phyloP scores from a whole-genome alignment of 1,140 invertebrate species.

The Oscheius sp. region DNA sequence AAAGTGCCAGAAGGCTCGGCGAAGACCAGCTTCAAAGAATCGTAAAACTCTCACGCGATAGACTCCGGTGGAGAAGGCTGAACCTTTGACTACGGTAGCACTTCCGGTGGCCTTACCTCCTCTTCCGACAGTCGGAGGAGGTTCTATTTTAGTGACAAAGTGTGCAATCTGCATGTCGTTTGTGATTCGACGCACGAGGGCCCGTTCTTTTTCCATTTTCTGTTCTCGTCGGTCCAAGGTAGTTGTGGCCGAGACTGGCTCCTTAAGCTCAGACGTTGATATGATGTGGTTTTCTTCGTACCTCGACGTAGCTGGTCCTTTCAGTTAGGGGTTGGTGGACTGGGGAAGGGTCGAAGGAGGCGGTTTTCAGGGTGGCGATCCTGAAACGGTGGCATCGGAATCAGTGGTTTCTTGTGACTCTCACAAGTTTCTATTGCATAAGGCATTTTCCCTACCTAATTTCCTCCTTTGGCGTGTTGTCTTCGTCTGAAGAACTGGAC shows the following conservation, averaged over 20 bases:
- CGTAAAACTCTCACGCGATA: constrained; percentile 19
- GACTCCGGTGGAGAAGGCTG: constrained; percentile 26
- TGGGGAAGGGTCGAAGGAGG: not conserved
- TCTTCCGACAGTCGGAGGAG: not conserved
- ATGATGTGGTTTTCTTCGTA: not conserved
- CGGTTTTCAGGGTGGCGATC: not conserved
- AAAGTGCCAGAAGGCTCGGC: constrained; percentile 21
- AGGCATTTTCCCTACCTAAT: not conserved
- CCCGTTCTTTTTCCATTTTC: constrained; percentile 22
- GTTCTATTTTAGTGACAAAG: constrained; percentile 25
- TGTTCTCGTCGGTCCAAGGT: constrained; percentile 18
- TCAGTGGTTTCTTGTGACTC: not conserved
- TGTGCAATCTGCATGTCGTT: constrained; percentile 34
- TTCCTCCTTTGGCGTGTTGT: not conserved
- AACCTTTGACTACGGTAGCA: not conserved
- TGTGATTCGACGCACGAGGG: constrained; percentile 18
- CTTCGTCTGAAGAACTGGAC: not conserved
- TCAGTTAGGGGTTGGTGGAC: not conserved
- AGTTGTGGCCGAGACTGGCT: constrained; percentile 21
- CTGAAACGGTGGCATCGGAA: not conserved
- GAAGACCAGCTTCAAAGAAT: constrained; percentile 23
- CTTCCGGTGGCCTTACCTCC: not conserved
- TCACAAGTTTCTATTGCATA: not conserved
- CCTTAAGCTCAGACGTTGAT: not conserved
- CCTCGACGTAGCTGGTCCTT: constrained; percentile 7